Evolutionary conservation across 2,113 vertebrate species (phyloP), one percentile per base, ranked within the genome.

Genomic region (Riparia riparia): DNA sequence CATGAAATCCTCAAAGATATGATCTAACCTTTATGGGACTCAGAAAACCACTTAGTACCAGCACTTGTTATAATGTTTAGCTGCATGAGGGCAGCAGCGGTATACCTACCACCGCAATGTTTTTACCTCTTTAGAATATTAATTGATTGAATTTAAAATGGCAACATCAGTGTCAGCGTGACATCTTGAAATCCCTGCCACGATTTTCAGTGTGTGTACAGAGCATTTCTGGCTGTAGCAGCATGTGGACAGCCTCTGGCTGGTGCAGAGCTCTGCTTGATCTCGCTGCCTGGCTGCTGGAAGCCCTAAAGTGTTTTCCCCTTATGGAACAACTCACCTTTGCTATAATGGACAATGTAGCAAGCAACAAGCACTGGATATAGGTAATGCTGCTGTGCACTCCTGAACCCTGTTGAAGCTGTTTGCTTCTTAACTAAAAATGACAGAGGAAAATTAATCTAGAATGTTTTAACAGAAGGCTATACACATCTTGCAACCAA

Each of bases 61-160:
- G 50, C 54, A 73, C 60, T 73, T 63, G 79, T 34, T 54, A 37
- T 69, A 50, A 77, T 25, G 51, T 70, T 82, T 32, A 83, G 54
- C 88, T 80, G 88, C 91, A 73, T 42, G 63, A 88, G 29, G 60
- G 82, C 70, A 92, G 57, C 82, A 94, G 77, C 16, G 9, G 61
- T 45, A 6, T 53, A 81, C 77, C 85, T 68, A 41, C 60, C 7
- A 12, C 14, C 2, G 3, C 37, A 84, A 85, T 5, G 41, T 12
- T 26, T 89, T 87, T 88, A 29, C 47, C 56, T 78, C 72, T 88
- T 82, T 47, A 8, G 61, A 66, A 61, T 24, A 84, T 65, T 86
- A 89, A 81, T 92, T 86, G 68, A 51, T 63, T 73, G 86, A 77
- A 80, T 73, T 89, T 83, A 53, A 92, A 92, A 90, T 56, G 71